These are phyloP conservation scores for Zhengitettix transpicula DNA, from an alignment of 2,888 invertebrate species.

Conservation along the genomic window DNA sequence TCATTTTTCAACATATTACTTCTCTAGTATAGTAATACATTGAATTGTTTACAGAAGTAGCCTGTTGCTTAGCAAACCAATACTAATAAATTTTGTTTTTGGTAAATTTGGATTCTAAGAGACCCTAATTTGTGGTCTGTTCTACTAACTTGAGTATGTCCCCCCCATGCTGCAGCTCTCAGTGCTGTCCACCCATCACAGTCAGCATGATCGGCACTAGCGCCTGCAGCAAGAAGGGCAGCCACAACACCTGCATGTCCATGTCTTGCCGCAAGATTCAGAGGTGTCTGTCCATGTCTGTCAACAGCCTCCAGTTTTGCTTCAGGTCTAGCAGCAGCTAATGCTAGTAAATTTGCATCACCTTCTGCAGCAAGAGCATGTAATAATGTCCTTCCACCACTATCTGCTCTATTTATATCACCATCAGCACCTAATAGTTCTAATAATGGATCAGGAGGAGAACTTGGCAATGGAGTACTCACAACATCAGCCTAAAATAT, in stretches of 20 bases:
- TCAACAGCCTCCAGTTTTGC: slow-evolving; percentile 46
- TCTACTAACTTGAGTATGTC: slow-evolving; percentile 56
- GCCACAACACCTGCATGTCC: slow-evolving; percentile 56
- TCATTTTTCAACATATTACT: too few species aligned
- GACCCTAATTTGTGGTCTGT: too few species aligned
- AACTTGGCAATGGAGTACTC: background rate
- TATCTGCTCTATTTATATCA: slow-evolving; percentile 34
- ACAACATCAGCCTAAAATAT: background rate
- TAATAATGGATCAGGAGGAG: slow-evolving; percentile 25
- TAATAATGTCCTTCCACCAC: slow-evolving; percentile 48
- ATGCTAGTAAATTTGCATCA: slow-evolving; percentile 46
- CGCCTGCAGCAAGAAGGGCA: slow-evolving; percentile 42
- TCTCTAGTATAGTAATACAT: too few species aligned
- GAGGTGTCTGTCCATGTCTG: slow-evolving; percentile 66
- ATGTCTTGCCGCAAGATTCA: slow-evolving; percentile 71
- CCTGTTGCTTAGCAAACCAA: too few species aligned
- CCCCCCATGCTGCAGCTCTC: slow-evolving; percentile 89
- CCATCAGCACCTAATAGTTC: slow-evolving; percentile 26
- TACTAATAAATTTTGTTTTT: too few species aligned
- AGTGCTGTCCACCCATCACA: slow-evolving; percentile 82
- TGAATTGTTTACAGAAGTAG: too few species aligned
- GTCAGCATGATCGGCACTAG: slow-evolving; percentile 60
- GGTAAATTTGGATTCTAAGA: too few species aligned
- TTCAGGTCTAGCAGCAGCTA: slow-evolving; percentile 41
- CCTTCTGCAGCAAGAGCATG: slow-evolving; percentile 64